Evolutionary conservation across 2,888 invertebrate species (phyloP).

Genomic region (Scaptomyza parva): DNA sequence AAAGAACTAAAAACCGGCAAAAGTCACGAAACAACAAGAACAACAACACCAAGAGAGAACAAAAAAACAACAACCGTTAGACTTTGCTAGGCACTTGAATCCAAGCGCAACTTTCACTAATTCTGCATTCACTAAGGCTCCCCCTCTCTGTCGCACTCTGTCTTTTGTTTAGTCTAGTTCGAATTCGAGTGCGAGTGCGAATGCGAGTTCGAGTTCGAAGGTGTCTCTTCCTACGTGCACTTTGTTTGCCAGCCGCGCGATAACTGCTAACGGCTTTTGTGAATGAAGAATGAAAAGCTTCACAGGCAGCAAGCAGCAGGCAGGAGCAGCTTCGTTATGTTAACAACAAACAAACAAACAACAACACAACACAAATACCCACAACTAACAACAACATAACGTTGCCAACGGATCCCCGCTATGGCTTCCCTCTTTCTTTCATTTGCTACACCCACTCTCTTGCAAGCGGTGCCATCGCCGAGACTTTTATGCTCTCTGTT

Average conservation of each 20-base stretch:
- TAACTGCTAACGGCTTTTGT: slow-evolving; percentile 71
- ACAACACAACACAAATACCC: slow-evolving; percentile 18
- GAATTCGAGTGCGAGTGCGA: slow-evolving; percentile 2
- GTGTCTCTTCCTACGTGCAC: slow-evolving; percentile 53
- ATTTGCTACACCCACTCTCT: background rate
- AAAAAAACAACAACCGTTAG: slow-evolving; percentile 20
- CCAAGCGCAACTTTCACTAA: slow-evolving; percentile 56
- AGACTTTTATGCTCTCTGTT: slow-evolving; percentile 39
- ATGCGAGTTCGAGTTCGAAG: background rate
- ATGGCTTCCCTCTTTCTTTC: background rate
- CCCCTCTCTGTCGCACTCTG: background rate
- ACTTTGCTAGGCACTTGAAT: slow-evolving; percentile 50
- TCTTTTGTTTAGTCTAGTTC: background rate
- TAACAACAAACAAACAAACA: slow-evolving; percentile 48
- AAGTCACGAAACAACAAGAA: slow-evolving; percentile 19
- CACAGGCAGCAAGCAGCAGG: slow-evolving; percentile 3
- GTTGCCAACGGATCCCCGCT: slow-evolving; percentile 40
- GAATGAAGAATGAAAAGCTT: slow-evolving; percentile 61
- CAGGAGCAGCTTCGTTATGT: slow-evolving; percentile 55
- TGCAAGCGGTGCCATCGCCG: slow-evolving; percentile 52
- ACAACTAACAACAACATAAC: slow-evolving; percentile 45
- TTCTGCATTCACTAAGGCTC: slow-evolving; percentile 16
- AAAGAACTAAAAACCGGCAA: slow-evolving; percentile 23
- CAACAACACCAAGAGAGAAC: slow-evolving; percentile 6
- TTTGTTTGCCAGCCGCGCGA: slow-evolving; percentile 63